Evolutionary conservation across 2,888 invertebrate species (phyloP), one percentile per base, ranked within the genome.

Genomic region (Microctonus hyperodae): DNA sequence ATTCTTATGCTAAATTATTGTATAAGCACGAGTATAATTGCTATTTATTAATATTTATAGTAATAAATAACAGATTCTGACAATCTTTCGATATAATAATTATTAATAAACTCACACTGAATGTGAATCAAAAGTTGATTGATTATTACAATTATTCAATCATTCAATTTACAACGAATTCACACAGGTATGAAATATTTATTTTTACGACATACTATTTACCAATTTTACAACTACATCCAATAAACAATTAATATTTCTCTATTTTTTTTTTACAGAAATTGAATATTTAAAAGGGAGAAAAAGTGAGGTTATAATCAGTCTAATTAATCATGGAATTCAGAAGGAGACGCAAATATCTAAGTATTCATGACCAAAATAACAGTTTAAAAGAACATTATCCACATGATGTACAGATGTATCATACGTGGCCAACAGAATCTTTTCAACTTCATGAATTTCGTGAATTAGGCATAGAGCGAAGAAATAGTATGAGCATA

Each of bases 401-500:
- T 69, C 69, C 69, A 1, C 91, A 91, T 79, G 92, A 92, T 85
- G 86, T 96, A 13, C 90, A 91, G 83, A 87, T 97, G 79, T 97
- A 96, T 79, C 88, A 87, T 75, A 78, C 88, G 33, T 92, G 94
- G 33, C 97, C 97, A 6, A 85, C 81, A 33, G 90, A 90, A 69
- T 88, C 90, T 66, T 89, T 97, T 69, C 87, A 89, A 64, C 86
- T 97, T 23, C 87, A 90, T 70, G 95, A 96, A 83, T 96, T 97
- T 84, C 95, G 97, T 86, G 91, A 92, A 56, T 87, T 94, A 73
- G 95, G 96, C 1, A 82, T 95, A 57, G 96, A 97, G 81, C 88
- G 96, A 74, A 85, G 96, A 20, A 91, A 91, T 83, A 85, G 88
- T 88, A 75, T 73, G 69, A 31, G 25, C 58, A 16, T 20, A 65